Evolutionary conservation across 1,140 invertebrate genomes (phyloP), one percentile per base, ranked within the genome.

Genomic region (Potamilus streckersoni): DNA sequence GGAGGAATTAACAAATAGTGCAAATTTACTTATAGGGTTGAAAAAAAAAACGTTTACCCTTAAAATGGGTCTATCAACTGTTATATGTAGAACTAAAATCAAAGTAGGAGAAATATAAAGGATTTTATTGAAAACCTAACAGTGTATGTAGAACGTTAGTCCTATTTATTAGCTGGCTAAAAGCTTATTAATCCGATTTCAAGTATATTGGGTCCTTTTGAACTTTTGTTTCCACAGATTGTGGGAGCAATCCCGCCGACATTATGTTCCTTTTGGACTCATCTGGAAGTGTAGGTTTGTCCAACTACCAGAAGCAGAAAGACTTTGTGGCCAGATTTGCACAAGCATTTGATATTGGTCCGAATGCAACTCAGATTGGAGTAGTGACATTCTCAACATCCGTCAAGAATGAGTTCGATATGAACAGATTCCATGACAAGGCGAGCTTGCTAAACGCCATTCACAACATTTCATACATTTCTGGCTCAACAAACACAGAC

Each of bases 251-350:
- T 66, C 84, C 85, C 2, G 82, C 84, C 5, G 85, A 86, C 68
- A 82, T 86, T 19, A 76, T 83, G 13, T 86, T 86, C 73, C 78
- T 86, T 19, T 69, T 86, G 69, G 85, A 86, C 61, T 75, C 79
- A 2, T 84, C 83, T 12, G 80, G 80, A 13, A 83, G 82, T 57
- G 81, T 86, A 5, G 73, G 79, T 23, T 12, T n/a, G 1, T 14
- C 69, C 23, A 83, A 85, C 73, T 86, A 83, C 67, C 69, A 79
- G 58, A 81, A 79, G 56, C 80, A 82, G 64, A 73, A 82, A 64
- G 72, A 75, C 16, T 86, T 86, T 62, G 81, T 86, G 2, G 74
- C 69, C n/a, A 76, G 76, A 71, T 83, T 84, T 66, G 79, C 75
- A 16, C 69, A 79, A 31, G 69, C 74, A 23, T 84, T 83, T 60